Evolutionary conservation across 2,888 invertebrate species (phyloP), one percentile per base, ranked within the genome.

Genomic region (Acrobasis suavella): DNA sequence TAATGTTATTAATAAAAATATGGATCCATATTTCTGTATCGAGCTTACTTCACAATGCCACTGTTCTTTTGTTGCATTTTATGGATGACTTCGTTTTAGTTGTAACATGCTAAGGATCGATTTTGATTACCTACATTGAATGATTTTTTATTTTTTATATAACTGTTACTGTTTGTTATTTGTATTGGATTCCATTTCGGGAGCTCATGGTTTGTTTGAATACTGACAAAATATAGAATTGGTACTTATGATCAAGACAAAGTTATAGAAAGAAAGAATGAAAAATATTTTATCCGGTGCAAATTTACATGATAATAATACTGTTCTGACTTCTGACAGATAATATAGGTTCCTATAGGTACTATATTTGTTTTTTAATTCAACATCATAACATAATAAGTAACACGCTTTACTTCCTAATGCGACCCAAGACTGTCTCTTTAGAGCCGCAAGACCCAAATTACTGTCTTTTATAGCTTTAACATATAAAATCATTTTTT

Each of bases 1-100:
- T 91, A 83, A 74, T 74, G 80, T 83, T 91, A 92, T 92, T 92
- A 91, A 91, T 91, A 92, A 92, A 91, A 91, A 92, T 91, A 91
- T 91, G 86, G 79, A 74, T 85, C 81, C 78, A 88, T 88, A 87
- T 85, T 85, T 78, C 82, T 77, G 77, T 84, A 87, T 86, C 86
- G 88, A 77, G 81, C 82, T 78, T 85, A 82, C 81, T 84, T 80
- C 81, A 90, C 92, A 91, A 92, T 85, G 80, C 84, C 74, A 71
- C 76, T 67, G 22, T 76, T 77, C 86, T 76, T 85, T 91, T 90
- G 88, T 89, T 75, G 75, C 81, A 76, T 74, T 86, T 87, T 80
- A 88, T 85, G 90, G 87, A 82, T 87, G 91, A 87, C 72, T 81
- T 85, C 75, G 69, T 82, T 79, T 81, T 75, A 80, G 83, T 82